phyloP scores from a whole-genome alignment of 2,797 vertebrate genomes.

The Varecia variegata region DNA sequence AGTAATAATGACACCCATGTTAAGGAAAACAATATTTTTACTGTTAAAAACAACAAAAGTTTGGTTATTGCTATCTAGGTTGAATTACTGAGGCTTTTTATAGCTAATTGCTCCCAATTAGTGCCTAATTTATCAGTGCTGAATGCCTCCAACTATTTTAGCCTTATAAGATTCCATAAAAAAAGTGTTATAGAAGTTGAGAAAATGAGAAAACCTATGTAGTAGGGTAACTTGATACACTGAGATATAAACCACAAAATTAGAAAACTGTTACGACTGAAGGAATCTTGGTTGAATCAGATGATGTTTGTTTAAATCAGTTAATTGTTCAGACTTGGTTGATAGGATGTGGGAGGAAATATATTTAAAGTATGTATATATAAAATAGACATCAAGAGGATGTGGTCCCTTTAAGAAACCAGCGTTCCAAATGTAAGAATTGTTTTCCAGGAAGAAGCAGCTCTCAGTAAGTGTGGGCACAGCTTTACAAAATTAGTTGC shows the following conservation, averaged over 20 bases:
- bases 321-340: background rate
- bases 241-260: background rate
- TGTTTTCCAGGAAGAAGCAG: background rate
- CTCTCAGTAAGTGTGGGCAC: background rate
- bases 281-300: background rate
- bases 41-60: background rate
- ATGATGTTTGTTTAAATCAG: background rate
- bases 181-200: background rate
- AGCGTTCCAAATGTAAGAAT: background rate
- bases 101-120: background rate
- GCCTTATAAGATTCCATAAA: background rate
- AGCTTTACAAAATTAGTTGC: background rate
- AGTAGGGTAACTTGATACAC: background rate
- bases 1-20: background rate
- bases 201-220: background rate
- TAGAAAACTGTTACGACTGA: background rate
- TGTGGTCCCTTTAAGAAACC: background rate
- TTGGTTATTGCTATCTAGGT: background rate
- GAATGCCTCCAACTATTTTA: background rate
- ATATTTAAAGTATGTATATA: background rate
- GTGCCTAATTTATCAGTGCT: background rate
- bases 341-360: background rate
- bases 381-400: background rate
- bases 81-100: background rate
- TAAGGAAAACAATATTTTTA: slow-evolving; percentile 21